Base-by-base conservation (phyloP, 2,797 vertebrate species). In the Pangasius sanitwongsei region DNA sequence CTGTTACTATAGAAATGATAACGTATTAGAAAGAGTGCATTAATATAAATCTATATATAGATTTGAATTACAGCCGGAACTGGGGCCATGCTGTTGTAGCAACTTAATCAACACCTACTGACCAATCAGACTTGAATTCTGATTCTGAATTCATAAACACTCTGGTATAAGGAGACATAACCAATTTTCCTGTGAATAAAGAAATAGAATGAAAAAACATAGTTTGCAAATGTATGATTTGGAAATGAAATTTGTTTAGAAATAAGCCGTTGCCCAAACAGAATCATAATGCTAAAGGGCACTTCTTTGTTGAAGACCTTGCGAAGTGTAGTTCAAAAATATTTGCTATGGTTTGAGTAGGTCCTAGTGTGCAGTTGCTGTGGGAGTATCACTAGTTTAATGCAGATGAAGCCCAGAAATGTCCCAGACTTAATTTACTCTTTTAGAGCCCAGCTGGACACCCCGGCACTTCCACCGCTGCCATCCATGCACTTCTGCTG, bases 341-440 rank as follows among this genome's bases (percentile, higher is more conserved):
- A 65, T 77, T 74, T 61, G 67, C 80, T 69, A n/a, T 13, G 53
- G 77, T 37, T 59, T 83, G 85, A 84, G 31, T 85, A 67, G 44
- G 82, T 83, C 59, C 53, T 25, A 59, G 85, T 85, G 84, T 80
- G 75, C 48, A 53, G 75, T 61, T 31, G n/a, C 89, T 85, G 28
- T 50, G 89, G 87, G 87, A 85, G 65, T 75, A 41, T 63, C 82
- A 86, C 83, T 83, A 81, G 78, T 87, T 88, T 88, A 90, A 91
- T 90, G 83, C 86, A 91, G 86, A 92, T 87, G 72, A 88, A 85
- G 55, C 87, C 88, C 82, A 25, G 78, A 69, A 70, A 90, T 82
- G 86, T 91, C 87, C 86, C 78, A 89, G 67, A 83, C 77, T 90
- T 87, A 88, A 90, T 90, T 91, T 86, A 57, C 69, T 87, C 83